Evolutionary conservation across 1,140 invertebrate genomes (phyloP), one percentile per base, ranked within the genome.

Genomic region (Tetranychus urticae): DNA sequence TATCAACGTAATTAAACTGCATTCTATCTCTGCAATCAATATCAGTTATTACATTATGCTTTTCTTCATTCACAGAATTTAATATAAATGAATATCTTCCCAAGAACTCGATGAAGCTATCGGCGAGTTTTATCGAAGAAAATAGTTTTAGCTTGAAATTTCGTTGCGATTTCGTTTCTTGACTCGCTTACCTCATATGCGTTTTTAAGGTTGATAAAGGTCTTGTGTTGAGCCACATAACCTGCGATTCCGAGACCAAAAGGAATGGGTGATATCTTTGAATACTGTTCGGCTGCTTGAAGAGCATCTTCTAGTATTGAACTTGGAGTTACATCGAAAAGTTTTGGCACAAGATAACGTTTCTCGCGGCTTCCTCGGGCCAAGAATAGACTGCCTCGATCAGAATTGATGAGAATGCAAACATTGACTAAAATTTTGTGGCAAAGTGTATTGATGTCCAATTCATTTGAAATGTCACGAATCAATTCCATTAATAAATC

Each of bases 341-440:
- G 77, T 73, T 92, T 91, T 7, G 88, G 86, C 46, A 88, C 82
- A 42, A 93, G 77, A 68, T 86, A 87, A 65, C 83, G 78, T 66
- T 82, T 77, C 54, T 81, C 79, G 1, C 79, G 72, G 0, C 81
- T 77, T 10, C 86, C 86, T 69, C 86, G 82, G 0, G 86, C 85
- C 58, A 93, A 74, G 72, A 92, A 92, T 60, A 92, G 73, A 60
- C 83, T 86, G 10, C 86, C 86, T 31, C 88, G 74, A 71, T 92
- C 88, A 1, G 87, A 87, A 63, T 84, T 78, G 3, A 86, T 90
- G 52, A 93, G 76, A 59, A 88, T 74, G 50, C 85, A 82, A 2
- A 92, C 87, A 73, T 92, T 93, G 23, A 87, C 85, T 35, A 92
- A 77, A 66, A 92, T 92, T 76, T 93, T 93, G 73, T 91, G 86